Conservation (phyloP, 2,113 vertebrate genomes). For the Atherinomorus stipes region DNA sequence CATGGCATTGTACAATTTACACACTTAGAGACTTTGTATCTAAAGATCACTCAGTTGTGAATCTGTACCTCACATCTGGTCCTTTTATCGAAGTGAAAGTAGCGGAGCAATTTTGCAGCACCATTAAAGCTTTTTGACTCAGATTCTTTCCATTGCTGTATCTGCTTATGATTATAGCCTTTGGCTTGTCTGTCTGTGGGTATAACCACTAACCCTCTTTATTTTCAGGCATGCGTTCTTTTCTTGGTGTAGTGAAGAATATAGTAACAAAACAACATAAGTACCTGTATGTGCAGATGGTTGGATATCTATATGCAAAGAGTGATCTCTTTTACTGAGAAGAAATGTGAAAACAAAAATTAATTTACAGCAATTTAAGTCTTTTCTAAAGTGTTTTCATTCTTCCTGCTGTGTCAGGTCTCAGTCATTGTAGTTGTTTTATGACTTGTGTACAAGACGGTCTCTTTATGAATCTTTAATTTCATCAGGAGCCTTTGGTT, state of each 20-base stretch:
- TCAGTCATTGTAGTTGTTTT: neutral
- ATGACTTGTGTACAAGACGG: neutral
- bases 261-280: slow-evolving; percentile 6
- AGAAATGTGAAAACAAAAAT: neutral
- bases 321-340: neutral
- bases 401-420: neutral
- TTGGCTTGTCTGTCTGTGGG: slow-evolving; percentile 42
- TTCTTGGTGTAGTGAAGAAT: slow-evolving; percentile 6
- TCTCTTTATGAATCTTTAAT: slow-evolving; percentile 6
- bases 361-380: no score
- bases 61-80: slow-evolving; percentile 60
- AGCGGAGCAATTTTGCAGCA: slow-evolving; percentile 52
- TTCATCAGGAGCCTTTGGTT: slow-evolving; percentile 31
- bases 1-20: slow-evolving; percentile 49
- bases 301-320: neutral
- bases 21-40: slow-evolving; percentile 43
- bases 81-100: slow-evolving; percentile 49
- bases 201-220: slow-evolving; percentile 26
- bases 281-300: neutral
- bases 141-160: slow-evolving; percentile 57
- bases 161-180: slow-evolving; percentile 50
- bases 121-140: slow-evolving; percentile 57
- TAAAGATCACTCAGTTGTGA: slow-evolving; percentile 50
- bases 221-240: slow-evolving; percentile 23
- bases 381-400: no score